Evolutionary conservation across 1,140 invertebrate genomes (phyloP).

Genomic region (Copidosoma floridanum): DNA sequence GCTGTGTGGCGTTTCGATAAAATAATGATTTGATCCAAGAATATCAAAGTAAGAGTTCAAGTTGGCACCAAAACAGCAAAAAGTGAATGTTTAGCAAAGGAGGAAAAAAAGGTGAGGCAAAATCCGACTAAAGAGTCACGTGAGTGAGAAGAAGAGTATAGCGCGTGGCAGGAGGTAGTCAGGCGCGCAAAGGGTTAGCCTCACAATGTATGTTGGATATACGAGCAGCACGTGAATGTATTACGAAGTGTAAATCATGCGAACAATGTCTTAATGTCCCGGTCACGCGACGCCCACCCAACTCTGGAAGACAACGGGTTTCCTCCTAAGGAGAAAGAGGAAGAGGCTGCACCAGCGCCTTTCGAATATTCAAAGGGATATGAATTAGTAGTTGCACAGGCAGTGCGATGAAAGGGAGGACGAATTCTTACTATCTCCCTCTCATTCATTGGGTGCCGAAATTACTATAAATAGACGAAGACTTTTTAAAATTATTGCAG

Average conservation of each 20-base stretch:
- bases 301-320: conserved; percentile 42
- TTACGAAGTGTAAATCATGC: conserved; percentile 57
- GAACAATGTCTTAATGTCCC: conserved; percentile 60
- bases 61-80: no score
- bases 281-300: conserved; percentile 54
- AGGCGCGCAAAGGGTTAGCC: conserved; percentile 45
- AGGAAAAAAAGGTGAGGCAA: background rate
- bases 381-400: conserved; percentile 48
- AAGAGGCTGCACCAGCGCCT: conserved; percentile 26
- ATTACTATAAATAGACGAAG: no score
- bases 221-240: conserved; percentile 56
- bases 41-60: no score
- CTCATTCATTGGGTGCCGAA: no score
- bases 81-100: background rate
- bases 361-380: conserved; percentile 52
- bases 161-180: conserved; percentile 20
- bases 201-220: conserved; percentile 57
- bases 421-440: no score
- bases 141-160: conserved; percentile 17
- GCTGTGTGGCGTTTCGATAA: background rate
- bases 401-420: conserved; percentile 30
- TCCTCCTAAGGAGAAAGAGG: background rate
- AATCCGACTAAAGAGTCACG: conserved; percentile 3
- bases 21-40: background rate
- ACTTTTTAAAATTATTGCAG: no score